Evolutionary conservation across 2,113 vertebrate genomes (phyloP), one percentile per base, ranked within the genome.

Genomic region (Corvus hawaiiensis): DNA sequence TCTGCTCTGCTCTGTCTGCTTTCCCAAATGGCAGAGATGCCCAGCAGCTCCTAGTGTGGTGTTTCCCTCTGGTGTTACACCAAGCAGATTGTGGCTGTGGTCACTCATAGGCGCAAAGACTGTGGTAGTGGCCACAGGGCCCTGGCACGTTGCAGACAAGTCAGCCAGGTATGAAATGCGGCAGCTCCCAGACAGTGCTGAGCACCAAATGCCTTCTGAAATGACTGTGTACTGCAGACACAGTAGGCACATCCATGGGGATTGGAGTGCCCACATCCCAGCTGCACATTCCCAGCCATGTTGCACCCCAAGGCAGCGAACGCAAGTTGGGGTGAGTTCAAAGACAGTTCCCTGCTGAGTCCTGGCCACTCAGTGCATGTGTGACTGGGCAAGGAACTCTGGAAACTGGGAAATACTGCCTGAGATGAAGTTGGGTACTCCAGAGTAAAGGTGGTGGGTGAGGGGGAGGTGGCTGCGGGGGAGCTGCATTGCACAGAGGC

Each of bases 391-490:
- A 39, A 71, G 24, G n/a, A 48, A 32, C 35, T 48, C 62, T 76
- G 66, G 44, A 67, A 43, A 32, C 2, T 22, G 30, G 75, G 20
- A 56, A 76, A 35, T 13, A 2, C 35, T 32, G n/a, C 24, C 61
- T 39, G 56, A 63, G 82, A 26, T 10, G 7, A 2, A 46, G 21
- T 1, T 67, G 37, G 43, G 33, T 19, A 21, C 62, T 58, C 13
- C 56, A 48, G 4, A 37, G 28, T 12, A 30, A 43, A 43, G 41
- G 61, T 61, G 85, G 14, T 37, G 55, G 17, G 41, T 20, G 71
- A 13, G 15, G 49, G 22, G 58, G 46, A 55, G 48, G 6, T 0
- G 0, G 7, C 21, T 76, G n/a, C 0, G 1, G 22, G 48, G 43
- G 8, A 58, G 11, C 46, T 44, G 55, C 43, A 7, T 10, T 69